Conservation (phyloP, 1,140 invertebrate genomes). For the Anastrepha obliqua region DNA sequence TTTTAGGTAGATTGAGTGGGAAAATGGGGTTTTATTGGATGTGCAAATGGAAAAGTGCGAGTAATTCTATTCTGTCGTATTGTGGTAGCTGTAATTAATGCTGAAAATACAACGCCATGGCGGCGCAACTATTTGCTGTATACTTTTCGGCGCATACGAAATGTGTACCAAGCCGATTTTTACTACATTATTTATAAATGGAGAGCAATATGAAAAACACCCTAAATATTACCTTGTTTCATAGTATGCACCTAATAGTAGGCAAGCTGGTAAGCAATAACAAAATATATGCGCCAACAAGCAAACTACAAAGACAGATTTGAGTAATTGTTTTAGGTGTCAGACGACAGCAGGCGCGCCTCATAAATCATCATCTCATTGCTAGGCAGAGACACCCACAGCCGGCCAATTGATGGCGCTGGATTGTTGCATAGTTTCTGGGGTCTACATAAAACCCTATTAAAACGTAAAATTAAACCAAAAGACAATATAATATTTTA, state of each 20-base stretch:
- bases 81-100: slow-evolving; percentile 3
- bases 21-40: neutral
- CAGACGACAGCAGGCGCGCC: slow-evolving; percentile 45
- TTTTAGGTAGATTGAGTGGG: no score
- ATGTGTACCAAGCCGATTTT: no score
- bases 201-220: no score
- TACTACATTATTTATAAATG: no score
- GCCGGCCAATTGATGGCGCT: no score
- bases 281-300: neutral
- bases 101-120: neutral
- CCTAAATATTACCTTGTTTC: neutral
- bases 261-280: neutral
- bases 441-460: slow-evolving; percentile 48
- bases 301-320: neutral
- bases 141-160: slow-evolving; percentile 6
- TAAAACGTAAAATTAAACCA: slow-evolving; percentile 56
- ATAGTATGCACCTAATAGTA: neutral
- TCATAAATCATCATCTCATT: slow-evolving; percentile 25
- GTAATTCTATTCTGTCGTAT: neutral
- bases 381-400: neutral
- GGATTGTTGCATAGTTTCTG: slow-evolving; percentile 7
- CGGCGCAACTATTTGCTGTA: slow-evolving; percentile 27
- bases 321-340: slow-evolving; percentile 50
- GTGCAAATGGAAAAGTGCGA: no score
- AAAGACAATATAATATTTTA: slow-evolving; percentile 51